Base-by-base conservation (phyloP, 2,888 invertebrate genomes). In the Muschampia plurimacula region DNA sequence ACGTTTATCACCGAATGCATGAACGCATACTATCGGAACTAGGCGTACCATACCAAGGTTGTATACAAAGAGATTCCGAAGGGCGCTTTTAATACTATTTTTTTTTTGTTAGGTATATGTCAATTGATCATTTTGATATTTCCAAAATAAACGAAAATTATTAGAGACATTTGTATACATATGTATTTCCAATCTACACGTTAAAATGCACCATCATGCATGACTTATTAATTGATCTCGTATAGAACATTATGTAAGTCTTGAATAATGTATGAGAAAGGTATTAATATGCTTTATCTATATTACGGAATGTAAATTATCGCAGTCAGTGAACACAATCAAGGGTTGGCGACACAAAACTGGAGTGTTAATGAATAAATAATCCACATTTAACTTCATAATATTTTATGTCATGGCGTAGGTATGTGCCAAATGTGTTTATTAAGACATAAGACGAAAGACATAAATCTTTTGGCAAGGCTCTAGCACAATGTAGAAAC, bases 231-330 rank as follows among this genome's bases (percentile, higher is more conserved):
- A 39, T 39, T 39, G 7, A 39, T 46, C 9, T 46, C 44, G 9
- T 10, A 46, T 46, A 39, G 44, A 9, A 46, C 7, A 55, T 5
- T 15, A 55, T 6, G n/a, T 63, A 55, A 39, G 41, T 63, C 6
- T 28, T 70, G 70, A 70, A 70, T 70, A 70, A 70, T 70, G 32
- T 57, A 70, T 70, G 46, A 57, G 64, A 57, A 22, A 22, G 28
- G 15, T 32, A 64, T 63, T 63, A 69, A 22, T 64, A 64, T 64
- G 28, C 70, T 57, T 57, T 60, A 67, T 28, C 67, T 46, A 10
- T 4, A n/a, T 32, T 46, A 32, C 59, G 59, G 67, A 57, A 67
- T 67, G 57, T 57, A 12, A 41, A 67, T 67, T 57, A 55, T 67
- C 44, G 44, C 12, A 46, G 9, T 46, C 44, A 44, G 8, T 44